These are phyloP conservation scores for Chionoecetes opilio DNA, from an alignment of 1,140 invertebrate genomes.

Conservation along the genomic window DNA sequence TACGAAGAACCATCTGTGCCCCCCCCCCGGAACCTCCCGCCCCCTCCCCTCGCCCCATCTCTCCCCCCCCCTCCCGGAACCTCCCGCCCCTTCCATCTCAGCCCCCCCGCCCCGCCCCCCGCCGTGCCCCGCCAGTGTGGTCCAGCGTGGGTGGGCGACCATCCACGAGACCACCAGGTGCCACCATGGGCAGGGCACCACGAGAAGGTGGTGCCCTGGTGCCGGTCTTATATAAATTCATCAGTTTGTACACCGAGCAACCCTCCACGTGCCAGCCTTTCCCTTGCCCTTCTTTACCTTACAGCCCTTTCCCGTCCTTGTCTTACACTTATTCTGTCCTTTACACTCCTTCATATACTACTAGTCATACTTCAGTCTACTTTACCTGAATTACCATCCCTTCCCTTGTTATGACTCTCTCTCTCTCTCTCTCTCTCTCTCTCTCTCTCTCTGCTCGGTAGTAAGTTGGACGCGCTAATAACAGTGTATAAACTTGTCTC, in stretches of 20 bases:
- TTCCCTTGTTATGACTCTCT: background rate
- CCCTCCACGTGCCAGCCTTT: too few species aligned
- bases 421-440: conserved; percentile 20
- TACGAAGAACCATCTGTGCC: too few species aligned
- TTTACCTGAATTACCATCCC: too few species aligned
- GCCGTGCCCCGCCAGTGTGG: background rate
- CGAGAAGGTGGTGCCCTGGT: too few species aligned
- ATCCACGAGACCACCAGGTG: too few species aligned
- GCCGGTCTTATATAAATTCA: too few species aligned
- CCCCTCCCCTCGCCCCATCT: background rate
- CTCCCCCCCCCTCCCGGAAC: background rate
- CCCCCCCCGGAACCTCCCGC: background rate
- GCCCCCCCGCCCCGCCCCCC: background rate
- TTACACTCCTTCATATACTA: too few species aligned
- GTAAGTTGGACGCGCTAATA: background rate
- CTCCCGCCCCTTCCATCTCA: background rate
- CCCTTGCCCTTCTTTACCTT: too few species aligned
- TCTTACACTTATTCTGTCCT: too few species aligned
- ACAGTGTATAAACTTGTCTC: background rate
- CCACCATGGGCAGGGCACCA: too few species aligned
- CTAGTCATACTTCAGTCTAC: too few species aligned
- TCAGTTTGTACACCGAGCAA: background rate
- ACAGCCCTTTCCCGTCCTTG: too few species aligned
- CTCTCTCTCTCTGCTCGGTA: background rate
- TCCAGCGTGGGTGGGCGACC: background rate